These are phyloP conservation scores for Belonocnema kinseyi DNA, from an alignment of 1,140 invertebrate genomes.

Conservation along the genomic window DNA sequence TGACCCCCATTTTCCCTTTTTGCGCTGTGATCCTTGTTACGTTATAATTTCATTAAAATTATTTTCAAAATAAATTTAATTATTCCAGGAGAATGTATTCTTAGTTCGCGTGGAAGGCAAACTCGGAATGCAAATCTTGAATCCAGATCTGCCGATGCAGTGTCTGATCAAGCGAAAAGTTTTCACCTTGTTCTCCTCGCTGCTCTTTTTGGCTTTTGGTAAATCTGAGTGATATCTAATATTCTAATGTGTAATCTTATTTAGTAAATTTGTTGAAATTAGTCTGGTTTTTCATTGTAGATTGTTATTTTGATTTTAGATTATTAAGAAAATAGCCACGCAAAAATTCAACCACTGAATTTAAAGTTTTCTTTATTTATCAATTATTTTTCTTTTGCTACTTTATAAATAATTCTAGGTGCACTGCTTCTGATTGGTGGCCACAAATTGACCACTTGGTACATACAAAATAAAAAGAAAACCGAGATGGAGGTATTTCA, in stretches of 20 bases:
- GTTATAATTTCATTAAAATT: background rate
- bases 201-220: slow-evolving; percentile 75
- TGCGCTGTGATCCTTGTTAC: too few relatives aligned
- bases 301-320: too few relatives aligned
- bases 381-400: background rate
- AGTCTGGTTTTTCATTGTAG: background rate
- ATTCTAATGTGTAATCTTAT: slow-evolving; percentile 22
- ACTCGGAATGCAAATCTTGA: slow-evolving; percentile 76
- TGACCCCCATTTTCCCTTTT: too few relatives aligned
- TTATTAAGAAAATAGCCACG: too few relatives aligned
- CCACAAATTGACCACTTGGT: slow-evolving; percentile 67
- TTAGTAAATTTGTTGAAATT: background rate
- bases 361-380: slow-evolving; percentile 13
- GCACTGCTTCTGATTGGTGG: slow-evolving; percentile 60
- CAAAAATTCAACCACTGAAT: slow-evolving; percentile 33
- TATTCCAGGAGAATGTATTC: slow-evolving; percentile 76
- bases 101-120: slow-evolving; percentile 73
- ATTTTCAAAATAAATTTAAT: slow-evolving; percentile 35
- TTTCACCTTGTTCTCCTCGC: slow-evolving; percentile 77
- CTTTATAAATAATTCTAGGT: slow-evolving; percentile 54
- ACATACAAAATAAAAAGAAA: slow-evolving; percentile 66
- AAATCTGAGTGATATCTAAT: slow-evolving; percentile 55
- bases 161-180: slow-evolving; percentile 81
- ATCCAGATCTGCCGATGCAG: slow-evolving; percentile 81
- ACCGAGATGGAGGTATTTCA: slow-evolving; percentile 69